These are phyloP conservation scores for Lacerta agilis DNA, from an alignment of 2,797 vertebrate species.

Conservation along the genomic window DNA sequence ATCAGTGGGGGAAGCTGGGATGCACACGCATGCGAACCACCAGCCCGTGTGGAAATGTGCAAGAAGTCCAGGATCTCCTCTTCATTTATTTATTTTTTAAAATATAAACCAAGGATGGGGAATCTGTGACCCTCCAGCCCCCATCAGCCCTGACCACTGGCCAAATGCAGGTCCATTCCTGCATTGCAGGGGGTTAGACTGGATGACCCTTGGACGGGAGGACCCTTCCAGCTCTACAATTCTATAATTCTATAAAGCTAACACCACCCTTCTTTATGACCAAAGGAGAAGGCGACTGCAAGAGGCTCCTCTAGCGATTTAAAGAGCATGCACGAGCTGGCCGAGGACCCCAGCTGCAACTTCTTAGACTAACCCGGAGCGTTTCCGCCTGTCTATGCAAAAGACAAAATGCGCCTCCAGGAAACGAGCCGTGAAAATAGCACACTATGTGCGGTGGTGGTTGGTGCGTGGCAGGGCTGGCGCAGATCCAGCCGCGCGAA, in stretches of 20 bases:
- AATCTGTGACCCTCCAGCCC: not conserved
- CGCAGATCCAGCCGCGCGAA: not conserved
- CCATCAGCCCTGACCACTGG: not conserved
- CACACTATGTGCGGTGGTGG: not conserved
- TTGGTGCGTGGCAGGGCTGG: no score
- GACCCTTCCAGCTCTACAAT: no score
- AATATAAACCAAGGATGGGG: no score
- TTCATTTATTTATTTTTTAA: no score
- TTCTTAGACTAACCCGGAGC: not conserved
- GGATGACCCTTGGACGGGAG: no score
- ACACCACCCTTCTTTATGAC: not conserved
- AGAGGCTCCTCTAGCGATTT: not conserved
- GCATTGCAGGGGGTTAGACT: no score
- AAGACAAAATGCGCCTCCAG: not conserved
- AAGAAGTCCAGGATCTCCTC: not conserved
- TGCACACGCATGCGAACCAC: no score
- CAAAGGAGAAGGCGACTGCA: not conserved
- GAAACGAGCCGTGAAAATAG: not conserved
- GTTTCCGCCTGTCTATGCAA: constrained; percentile 21
- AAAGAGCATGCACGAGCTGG: not conserved
- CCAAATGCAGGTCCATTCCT: not conserved
- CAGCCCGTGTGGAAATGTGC: no score
- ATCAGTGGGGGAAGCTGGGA: no score
- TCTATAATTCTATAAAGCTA: no score
- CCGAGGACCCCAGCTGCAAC: not conserved